Base-by-base conservation (phyloP, 2,113 vertebrate genomes). In the Laterallus jamaicensis region DNA sequence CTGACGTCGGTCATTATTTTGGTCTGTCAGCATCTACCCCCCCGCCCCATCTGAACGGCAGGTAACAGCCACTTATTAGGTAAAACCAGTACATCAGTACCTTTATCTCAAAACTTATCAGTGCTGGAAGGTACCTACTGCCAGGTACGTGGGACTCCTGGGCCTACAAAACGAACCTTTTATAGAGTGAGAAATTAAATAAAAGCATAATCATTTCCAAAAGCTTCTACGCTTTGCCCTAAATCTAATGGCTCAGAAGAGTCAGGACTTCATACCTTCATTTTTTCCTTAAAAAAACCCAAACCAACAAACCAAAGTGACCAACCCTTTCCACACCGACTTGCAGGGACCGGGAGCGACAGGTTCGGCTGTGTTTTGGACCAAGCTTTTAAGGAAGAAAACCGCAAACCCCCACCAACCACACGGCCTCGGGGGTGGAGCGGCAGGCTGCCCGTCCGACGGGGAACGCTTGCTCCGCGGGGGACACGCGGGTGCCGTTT, bases 131-230 rank as follows among this genome's bases (percentile, higher is more conserved):
- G 28, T 10, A 75, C 3, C 20, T 70, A 15, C 26, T 28, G 77
- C 6, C 10, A 75, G 18, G 17, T 5, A 56, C 29, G 25, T 0
- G 0, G n/a, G 25, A 81, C 85, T 58, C 35, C 37, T 7, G 5
- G 35, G 49, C 5, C 42, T 35, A 64, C 7, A 44, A 69, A 66
- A 50, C 12, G 4, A 47, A 35, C 26, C 15, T 83, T 47, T 25
- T 39, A 35, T 10, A 31, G 47, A 66, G 10, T 6, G 11, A 28
- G 17, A 86, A 50, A 47, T 47, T 17, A 47, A 18, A 47, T 47
- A 47, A 47, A 47, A 19, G 44, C 44, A 47, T 8, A 17, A 47
- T 47, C 7, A 9, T 47, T 47, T 47, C 44, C 44, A 19, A 47
- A 47, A 47, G 44, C 60, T 44, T 14, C 17, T 63, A 35, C 4